These are phyloP conservation scores for Caenorhabditis remanei DNA, from an alignment of 1,140 invertebrate species.

Conservation along the genomic window DNA sequence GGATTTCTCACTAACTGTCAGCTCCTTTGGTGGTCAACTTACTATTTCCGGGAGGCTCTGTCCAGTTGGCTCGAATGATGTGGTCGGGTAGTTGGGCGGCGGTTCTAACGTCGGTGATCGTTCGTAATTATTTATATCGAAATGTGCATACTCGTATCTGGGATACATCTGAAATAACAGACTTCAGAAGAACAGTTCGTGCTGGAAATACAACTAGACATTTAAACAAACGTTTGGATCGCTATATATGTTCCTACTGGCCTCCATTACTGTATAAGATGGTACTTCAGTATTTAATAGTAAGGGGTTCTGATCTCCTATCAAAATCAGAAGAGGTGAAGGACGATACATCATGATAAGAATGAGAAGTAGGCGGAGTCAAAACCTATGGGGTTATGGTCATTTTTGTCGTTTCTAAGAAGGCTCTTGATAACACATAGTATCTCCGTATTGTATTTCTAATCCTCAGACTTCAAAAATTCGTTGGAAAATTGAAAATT, in stretches of 20 bases:
- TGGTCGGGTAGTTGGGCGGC: not conserved
- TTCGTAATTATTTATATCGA: constrained; percentile 14
- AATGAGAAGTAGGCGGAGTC: constrained; percentile 41
- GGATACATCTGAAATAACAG: constrained; percentile 38
- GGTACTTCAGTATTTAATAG: not conserved
- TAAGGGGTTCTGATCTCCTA: constrained; percentile 28
- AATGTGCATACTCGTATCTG: constrained; percentile 14
- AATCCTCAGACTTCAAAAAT: constrained; percentile 41
- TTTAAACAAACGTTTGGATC: constrained; percentile 28
- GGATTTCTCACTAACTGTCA: not conserved
- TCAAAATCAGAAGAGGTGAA: not conserved
- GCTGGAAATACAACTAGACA: not conserved
- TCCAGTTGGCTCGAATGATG: not conserved
- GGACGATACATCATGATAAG: constrained; percentile 1
- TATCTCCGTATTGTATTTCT: constrained; percentile 40
- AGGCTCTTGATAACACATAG: constrained; percentile 1
- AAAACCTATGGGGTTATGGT: constrained; percentile 3
- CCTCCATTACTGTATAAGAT: not conserved
- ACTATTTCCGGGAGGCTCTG: not conserved
- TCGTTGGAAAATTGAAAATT: not conserved
- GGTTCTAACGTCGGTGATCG: not conserved
- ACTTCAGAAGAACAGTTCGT: not conserved
- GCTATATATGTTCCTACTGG: constrained; percentile 14
- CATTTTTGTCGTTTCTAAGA: constrained; percentile 32
- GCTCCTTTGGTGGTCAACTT: not conserved